Evolutionary conservation across 64 coral and sea anemone genomes (phyloP).

Genomic region (Dendronephthya gigantea): DNA sequence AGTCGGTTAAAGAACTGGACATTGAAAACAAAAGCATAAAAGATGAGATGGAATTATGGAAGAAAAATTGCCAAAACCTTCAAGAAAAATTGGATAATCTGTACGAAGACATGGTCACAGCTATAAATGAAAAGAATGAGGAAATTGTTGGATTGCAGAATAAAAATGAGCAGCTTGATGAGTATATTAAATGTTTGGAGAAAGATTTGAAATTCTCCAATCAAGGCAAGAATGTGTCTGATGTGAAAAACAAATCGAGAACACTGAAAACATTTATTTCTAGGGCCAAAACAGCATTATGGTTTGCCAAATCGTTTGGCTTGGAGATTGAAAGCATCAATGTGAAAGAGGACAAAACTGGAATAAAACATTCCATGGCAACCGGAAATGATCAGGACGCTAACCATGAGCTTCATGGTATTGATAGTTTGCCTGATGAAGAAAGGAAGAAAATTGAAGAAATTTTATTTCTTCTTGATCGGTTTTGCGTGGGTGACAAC

Average conservation of each 20-base stretch:
- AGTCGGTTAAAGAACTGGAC: background rate
- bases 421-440: background rate
- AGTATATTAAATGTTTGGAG: background rate
- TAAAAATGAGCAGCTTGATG: background rate
- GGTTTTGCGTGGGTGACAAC: too few relatives aligned
- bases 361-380: background rate
- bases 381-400: background rate
- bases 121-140: background rate
- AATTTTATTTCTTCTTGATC: conserved; percentile 26
- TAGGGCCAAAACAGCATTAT: conserved; percentile 15
- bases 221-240: conserved; percentile 8
- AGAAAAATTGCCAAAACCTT: background rate
- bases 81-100: conserved; percentile 10
- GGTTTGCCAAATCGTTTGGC: conserved; percentile 29
- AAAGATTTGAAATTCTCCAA: background rate
- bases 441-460: conserved; percentile 14
- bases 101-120: background rate
- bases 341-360: conserved; percentile 13
- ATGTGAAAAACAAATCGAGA: background rate
- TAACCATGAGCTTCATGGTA: background rate
- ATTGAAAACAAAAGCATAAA: background rate
- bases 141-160: background rate
- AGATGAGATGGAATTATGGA: conserved; percentile 13
- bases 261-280: conserved; percentile 16
- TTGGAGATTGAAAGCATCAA: conserved; percentile 9